Percentiles rank a stretch among this genome's conserved stretches.
Conservation (phyloP, 2,113 vertebrate genomes). For the Daubentonia madagascariensis region DNA sequence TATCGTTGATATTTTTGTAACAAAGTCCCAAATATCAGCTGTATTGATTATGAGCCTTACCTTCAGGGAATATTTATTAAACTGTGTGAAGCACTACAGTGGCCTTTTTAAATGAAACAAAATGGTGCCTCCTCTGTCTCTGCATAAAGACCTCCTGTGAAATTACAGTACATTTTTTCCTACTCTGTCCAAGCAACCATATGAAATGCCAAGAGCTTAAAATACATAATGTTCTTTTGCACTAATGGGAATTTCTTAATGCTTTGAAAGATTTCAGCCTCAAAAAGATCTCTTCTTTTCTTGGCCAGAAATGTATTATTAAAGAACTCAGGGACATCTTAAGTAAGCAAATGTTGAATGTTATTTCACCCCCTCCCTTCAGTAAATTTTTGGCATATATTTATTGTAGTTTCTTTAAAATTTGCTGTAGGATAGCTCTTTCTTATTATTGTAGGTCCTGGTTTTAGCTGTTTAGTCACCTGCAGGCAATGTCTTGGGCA, state of each 20-base stretch:
- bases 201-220: background rate
- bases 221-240: background rate
- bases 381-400: background rate
- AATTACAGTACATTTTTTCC: background rate
- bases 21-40: background rate
- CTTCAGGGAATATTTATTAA: background rate
- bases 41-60: background rate
- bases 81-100: background rate
- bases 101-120: background rate
- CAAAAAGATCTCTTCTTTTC: background rate
- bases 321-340: slow-evolving; percentile 1
- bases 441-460: background rate
- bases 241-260: background rate
- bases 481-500: background rate
- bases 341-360: background rate
- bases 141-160: background rate
- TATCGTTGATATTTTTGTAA: background rate
- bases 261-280: background rate
- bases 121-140: background rate
- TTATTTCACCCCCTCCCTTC: background rate
- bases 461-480: background rate
- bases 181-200: background rate
- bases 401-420: background rate
- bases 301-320: background rate
- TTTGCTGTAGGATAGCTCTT: background rate